These are phyloP conservation scores for Willowsia nigromaculata DNA, from an alignment of 2,888 invertebrate species.

Conservation along the genomic window DNA sequence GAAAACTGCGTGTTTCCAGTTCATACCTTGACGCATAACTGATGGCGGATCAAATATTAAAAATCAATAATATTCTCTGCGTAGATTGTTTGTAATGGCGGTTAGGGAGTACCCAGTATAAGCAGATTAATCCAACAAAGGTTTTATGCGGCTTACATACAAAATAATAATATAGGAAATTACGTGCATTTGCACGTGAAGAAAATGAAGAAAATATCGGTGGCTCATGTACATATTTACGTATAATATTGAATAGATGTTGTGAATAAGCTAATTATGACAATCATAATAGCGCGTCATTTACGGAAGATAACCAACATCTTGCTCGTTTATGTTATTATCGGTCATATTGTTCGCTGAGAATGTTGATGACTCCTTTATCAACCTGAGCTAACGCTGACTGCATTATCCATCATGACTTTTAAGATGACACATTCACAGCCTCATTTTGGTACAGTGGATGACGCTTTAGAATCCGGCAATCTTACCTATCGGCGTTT, in stretches of 20 bases:
- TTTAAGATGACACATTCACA: background rate
- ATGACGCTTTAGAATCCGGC: too few relatives aligned
- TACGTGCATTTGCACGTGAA: conserved; percentile 40
- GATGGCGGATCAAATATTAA: conserved; percentile 20
- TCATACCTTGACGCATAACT: conserved; percentile 34
- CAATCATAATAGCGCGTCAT: conserved; percentile 28
- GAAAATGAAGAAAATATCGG: conserved; percentile 1
- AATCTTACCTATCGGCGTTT: too few relatives aligned
- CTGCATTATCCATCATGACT: background rate
- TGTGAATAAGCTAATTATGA: conserved; percentile 50
- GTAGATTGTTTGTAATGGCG: background rate
- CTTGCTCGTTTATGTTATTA: background rate
- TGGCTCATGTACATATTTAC: too few relatives aligned
- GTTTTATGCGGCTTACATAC: background rate
- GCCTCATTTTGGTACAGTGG: background rate
- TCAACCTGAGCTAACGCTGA: conserved; percentile 10
- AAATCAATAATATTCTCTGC: conserved; percentile 26
- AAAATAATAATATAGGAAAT: background rate
- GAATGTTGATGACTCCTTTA: background rate
- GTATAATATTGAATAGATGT: background rate
- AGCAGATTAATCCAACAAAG: background rate
- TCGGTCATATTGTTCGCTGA: conserved; percentile 13
- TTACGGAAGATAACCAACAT: conserved; percentile 44
- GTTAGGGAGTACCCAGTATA: background rate
- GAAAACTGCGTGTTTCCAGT: conserved; percentile 1